phyloP scores from a whole-genome alignment of 2,113 vertebrate species.

The Microtus ochrogaster region DNA sequence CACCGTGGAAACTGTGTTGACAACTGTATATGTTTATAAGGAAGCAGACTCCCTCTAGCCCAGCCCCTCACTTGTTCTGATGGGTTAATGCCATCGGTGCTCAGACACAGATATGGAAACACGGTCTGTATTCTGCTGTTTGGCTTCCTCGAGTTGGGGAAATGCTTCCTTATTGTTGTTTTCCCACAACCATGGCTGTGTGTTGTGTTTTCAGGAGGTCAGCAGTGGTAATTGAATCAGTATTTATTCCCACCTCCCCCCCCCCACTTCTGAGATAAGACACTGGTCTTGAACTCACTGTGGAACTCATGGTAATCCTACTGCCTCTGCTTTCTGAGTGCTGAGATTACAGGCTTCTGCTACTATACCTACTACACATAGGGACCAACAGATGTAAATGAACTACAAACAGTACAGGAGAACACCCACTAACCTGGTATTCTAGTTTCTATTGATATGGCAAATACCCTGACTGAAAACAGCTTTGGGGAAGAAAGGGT shows the following conservation, averaged over 20 bases:
- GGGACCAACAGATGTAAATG: background rate
- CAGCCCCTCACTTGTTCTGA: background rate
- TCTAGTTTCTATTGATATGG: background rate
- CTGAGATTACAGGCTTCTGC: background rate
- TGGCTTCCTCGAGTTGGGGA: background rate
- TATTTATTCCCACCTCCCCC: background rate
- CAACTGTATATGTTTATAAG: background rate
- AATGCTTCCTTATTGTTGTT: background rate
- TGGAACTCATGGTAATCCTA: background rate
- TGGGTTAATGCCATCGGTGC: background rate
- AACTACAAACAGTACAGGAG: background rate
- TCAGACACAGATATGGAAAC: background rate
- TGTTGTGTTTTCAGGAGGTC: background rate
- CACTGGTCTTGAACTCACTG: background rate
- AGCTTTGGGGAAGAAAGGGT: background rate
- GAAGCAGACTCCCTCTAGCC: background rate
- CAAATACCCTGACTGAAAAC: background rate
- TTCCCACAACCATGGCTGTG: background rate
- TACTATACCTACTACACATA: background rate
- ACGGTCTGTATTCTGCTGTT: background rate
- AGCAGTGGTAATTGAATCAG: background rate
- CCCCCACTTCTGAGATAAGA: background rate
- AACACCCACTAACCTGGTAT: background rate
- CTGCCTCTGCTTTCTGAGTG: background rate
- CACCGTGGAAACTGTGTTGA: background rate